Percentiles rank a stretch among this genome's conserved stretches.
These are phyloP conservation scores for Suncus etruscus DNA, from an alignment of 2,113 vertebrate species.

Conservation along the genomic window DNA sequence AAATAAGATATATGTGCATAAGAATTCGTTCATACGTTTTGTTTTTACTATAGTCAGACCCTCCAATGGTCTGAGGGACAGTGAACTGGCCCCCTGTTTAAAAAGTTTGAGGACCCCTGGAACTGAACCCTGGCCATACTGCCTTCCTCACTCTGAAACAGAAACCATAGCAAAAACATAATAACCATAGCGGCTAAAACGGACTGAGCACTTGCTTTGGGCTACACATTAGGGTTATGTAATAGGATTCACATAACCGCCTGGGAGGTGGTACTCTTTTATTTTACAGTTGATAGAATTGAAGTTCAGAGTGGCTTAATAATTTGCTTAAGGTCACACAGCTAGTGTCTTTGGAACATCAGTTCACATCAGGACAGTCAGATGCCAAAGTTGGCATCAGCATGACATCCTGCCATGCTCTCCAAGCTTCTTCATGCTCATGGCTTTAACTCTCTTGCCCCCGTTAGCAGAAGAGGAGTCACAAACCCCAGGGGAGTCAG, in stretches of 20 bases:
- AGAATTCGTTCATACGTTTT: too few relatives aligned
- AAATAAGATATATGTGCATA: too few relatives aligned
- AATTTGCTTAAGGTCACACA: constrained; percentile 38
- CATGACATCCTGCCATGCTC: background rate
- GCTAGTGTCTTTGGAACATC: background rate
- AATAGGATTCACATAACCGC: background rate
- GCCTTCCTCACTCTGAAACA: constrained; percentile 48
- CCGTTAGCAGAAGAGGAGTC: background rate
- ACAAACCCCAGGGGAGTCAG: background rate
- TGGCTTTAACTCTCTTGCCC: constrained; percentile 23
- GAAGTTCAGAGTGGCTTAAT: constrained; percentile 27
- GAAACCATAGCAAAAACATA: constrained; percentile 37
- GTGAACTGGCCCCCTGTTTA: too few relatives aligned
- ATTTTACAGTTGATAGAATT: constrained; percentile 33
- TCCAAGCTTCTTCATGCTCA: background rate
- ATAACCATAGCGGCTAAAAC: background rate
- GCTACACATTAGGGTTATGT: constrained; percentile 18
- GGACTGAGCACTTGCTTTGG: background rate
- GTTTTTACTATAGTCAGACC: too few relatives aligned
- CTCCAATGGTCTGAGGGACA: too few relatives aligned
- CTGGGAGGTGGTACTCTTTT: background rate
- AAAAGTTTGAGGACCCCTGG: too few relatives aligned
- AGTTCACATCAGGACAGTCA: constrained; percentile 2
- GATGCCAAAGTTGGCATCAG: background rate
- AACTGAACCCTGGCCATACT: background rate